Base-by-base conservation (phyloP, 2,113 vertebrate genomes). In the Emydocephalus ijimae region DNA sequence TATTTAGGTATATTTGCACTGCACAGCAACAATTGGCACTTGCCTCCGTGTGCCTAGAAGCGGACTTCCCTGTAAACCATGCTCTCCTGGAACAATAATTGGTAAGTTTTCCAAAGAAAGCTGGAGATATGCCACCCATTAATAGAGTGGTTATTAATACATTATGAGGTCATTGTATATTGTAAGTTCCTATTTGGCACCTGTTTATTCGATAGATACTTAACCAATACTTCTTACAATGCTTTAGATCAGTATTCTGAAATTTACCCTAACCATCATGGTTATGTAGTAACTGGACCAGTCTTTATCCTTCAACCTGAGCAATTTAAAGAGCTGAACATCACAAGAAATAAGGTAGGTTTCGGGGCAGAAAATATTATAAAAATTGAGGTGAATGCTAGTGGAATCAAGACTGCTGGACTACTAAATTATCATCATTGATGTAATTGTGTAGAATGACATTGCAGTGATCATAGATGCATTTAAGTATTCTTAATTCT, bases 261-360 rank as follows among this genome's bases (percentile, higher is more conserved):
- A 45, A 50, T 50, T 50, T 50, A 91, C 14, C n/a, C 81, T 59
- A 69, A 0, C 20, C 89, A 91, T 59, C 95, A 54, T 55, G 97
- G 97, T 81, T 96, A 97, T 2, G 20, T 91, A 39, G 56, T 96
- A 11, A 85, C 94, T 92, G 96, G 97, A 94, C 96, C 97, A 54
- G 89, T 97, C 24, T 0, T 50, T 93, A 94, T 95, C 89, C 85
- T 57, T 86, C 85, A 95, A 93, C 88, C 94, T 94, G 85, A 92
- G 52, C 93, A 91, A 94, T 94, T 43, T 24, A 23, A 85, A 56
- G 45, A 95, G 94, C 85, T 92, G 93, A 0, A 12, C 18, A 45
- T 0, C 0, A 5, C 90, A 92, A 92, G 18, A 87, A 50, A 92
- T 69, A 64, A 74, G 96, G 97, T 97, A 94, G 95, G 96, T 48